Evolutionary conservation across 2,113 vertebrate genomes (phyloP), one percentile per base, ranked within the genome.

Genomic region (Cyrtonyx montezumae): DNA sequence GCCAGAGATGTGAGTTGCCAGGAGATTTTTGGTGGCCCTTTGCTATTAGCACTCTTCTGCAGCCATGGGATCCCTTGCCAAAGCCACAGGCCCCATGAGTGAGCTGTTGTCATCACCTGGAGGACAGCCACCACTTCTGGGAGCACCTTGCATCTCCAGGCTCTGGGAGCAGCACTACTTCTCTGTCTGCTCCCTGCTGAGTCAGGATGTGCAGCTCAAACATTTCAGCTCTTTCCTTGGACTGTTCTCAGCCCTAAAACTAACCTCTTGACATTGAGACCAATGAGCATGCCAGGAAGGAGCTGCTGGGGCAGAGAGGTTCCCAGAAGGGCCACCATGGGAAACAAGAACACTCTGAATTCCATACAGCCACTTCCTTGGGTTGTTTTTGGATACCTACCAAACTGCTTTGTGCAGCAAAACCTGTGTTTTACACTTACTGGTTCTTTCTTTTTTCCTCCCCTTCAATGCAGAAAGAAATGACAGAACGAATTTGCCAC

Each of bases 401-500:
- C 77, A 86, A 83, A 58, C n/a, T 80, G 58, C 67, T 73, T 83
- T 79, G 45, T 4, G 4, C 1, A 0, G 37, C 68, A 14, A 63
- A 93, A 51, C 28, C 46, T 86, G 73, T 55, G 55, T 78, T 90
- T 74, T 59, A 58, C 49, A 46, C 69, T 96, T 61, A 86, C 23
- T 26, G 58, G 46, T 96, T 46, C 77, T 84, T 88, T 80, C 34
- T 75, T 76, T 82, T 97, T 78, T 92, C 93, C 74, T 94, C 11
- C 7, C 6, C 22, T 84, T 97, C 92, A 90, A 95, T 83, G 68
- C 98, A 99, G 99, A 99, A 96, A 97, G 98, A 98, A 97, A 99
- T 99, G 98, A 99, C 98, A 77, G 98, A 99, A 94, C 98, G 98
- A 66, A 99, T 99, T 96, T 99, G 99, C 96, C 98, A 98, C 87